Evolutionary conservation across 2,113 vertebrate species (phyloP).

Genomic region (Microtus montanus): DNA sequence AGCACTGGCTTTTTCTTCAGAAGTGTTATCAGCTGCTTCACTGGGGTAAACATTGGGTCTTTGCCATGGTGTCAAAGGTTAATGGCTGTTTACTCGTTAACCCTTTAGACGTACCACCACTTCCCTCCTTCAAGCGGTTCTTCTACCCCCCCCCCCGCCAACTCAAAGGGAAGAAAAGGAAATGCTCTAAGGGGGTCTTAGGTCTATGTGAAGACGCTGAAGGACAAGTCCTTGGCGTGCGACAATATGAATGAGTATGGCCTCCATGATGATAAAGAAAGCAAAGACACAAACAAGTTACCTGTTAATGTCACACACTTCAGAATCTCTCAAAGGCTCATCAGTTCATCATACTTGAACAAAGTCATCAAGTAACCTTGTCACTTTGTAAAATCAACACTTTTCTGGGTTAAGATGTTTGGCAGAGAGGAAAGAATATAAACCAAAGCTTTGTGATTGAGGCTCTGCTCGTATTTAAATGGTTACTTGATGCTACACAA

Average conservation of each 20-base stretch:
- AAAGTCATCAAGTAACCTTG: neutral
- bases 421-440: neutral
- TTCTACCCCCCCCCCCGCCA: slow-evolving; percentile 9
- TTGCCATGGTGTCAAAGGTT: neutral
- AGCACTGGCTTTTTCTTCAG: slow-evolving; percentile 16
- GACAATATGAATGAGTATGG: neutral
- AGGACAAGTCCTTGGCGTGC: neutral
- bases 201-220: neutral
- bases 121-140: neutral
- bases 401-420: neutral
- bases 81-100: neutral
- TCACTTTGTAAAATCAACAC: neutral
- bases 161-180: slow-evolving; percentile 11
- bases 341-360: neutral
- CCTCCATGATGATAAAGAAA: neutral
- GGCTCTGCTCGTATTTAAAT: neutral
- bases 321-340: neutral
- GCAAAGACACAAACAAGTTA: neutral
- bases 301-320: neutral
- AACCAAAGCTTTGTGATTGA: neutral
- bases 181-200: neutral
- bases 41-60: neutral
- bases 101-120: too few species aligned
- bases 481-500: neutral
- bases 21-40: neutral